Evolutionary conservation across 2,113 vertebrate genomes (phyloP), one percentile per base, ranked within the genome.

Genomic region (Takifugu flavidus): DNA sequence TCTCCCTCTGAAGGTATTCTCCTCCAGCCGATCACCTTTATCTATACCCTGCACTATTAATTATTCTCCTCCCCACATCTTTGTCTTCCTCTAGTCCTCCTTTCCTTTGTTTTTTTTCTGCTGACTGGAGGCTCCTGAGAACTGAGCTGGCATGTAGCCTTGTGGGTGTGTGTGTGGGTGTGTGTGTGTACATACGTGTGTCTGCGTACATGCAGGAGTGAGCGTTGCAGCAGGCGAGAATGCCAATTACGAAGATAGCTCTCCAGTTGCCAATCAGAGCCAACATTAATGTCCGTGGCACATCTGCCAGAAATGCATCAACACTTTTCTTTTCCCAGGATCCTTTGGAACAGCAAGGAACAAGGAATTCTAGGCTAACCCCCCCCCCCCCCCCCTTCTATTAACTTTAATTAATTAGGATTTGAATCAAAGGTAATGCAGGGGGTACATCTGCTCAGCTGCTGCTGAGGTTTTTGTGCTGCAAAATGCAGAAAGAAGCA

Each of bases 211-310:
- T 58, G 62, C 55, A 60, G 51, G 39, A 67, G 75, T 49, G 62
- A 69, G 53, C 56, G 61, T 72, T 62, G 77, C 85, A 72, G 76
- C 65, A 74, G 85, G 73, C 70, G 64, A 70, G 77, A 69, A 51
- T 61, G 44, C 52, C 74, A 77, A 77, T 86, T 79, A 86, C 46
- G 6, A 20, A 59, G 64, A 71, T 78, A 65, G 62, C 65, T 75
- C 74, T 72, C 74, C 71, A 58, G 79, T 65, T 83, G 74, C 59
- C 70, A 74, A 61, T 64, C 75, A 75, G 28, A 65, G 73, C 58
- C 69, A 68, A 31, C 67, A 67, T 73, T 75, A 82, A 80, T 72
- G 62, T 74, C 56, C 28, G 52, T 69, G 68, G 66, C 72, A 79
- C 81, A 85, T 85, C 78, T 85, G 82, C 67, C 55, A 45, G 56